These are phyloP conservation scores for Heliconius hortense DNA, from an alignment of 2,888 invertebrate genomes.

Conservation along the genomic window DNA sequence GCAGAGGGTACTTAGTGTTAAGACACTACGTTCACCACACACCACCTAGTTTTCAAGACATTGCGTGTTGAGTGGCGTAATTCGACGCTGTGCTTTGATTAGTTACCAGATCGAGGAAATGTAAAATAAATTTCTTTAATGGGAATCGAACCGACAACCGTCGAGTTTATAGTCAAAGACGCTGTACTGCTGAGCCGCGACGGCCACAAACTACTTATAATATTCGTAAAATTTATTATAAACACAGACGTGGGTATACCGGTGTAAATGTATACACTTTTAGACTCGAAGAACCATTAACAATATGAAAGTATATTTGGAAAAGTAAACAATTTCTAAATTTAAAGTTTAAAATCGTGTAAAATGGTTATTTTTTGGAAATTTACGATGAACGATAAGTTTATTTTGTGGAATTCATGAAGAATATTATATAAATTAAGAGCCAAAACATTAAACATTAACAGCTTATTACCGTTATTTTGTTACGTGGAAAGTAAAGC, in stretches of 20 bases:
- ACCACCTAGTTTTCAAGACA: too few species aligned
- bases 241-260: constrained; percentile 15
- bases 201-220: background rate
- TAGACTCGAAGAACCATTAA: constrained; percentile 8
- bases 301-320: background rate
- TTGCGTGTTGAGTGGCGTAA: background rate
- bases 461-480: background rate
- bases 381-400: background rate
- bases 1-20: too few species aligned
- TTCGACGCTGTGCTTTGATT: background rate
- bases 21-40: too few species aligned
- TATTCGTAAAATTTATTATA: constrained; percentile 29
- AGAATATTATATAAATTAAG: background rate
- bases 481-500: background rate
- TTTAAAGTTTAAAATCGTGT: background rate
- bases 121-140: background rate
- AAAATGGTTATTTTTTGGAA: background rate
- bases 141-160: background rate
- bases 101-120: too few species aligned
- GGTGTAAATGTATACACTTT: constrained; percentile 1
- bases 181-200: background rate
- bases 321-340: constrained; percentile 5
- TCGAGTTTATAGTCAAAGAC: background rate
- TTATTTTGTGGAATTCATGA: background rate
- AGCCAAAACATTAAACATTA: too few species aligned